Evolutionary conservation across 2,888 invertebrate species (phyloP), one percentile per base, ranked within the genome.

Genomic region (Plutella xylostella): DNA sequence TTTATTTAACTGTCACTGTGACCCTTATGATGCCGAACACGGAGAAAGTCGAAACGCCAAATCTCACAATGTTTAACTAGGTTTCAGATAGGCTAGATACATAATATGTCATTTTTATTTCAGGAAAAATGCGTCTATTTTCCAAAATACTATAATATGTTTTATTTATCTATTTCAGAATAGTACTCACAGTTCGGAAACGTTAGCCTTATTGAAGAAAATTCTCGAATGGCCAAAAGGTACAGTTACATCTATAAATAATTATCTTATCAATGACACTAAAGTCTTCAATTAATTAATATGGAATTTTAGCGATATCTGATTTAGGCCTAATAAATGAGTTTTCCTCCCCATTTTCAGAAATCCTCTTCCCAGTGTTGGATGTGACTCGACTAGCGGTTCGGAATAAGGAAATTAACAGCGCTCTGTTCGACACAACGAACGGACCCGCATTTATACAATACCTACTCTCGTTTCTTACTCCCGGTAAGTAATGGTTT

Each of bases 301-400:
- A 25, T 25, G 25, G 25, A n/a, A n/a, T n/a, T 25, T 25, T 25
- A 7, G 25, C 25, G 25, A 34, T 42, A 15, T 17, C 43, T 28
- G 19, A 19, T 18, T 28, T 11, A 33, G 19, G 17, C 3, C 15
- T 35, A 31, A 11, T 2, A 31, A 22, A 18, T 15, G 12, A n/a
- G n/a, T n/a, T n/a, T n/a, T n/a, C n/a, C n/a, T n/a, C n/a, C n/a
- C n/a, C n/a, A n/a, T n/a, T 84, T 77, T 45, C 72, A 86, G 92
- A 93, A 62, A 87, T 90, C 51, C 85, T 96, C 1, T 96, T 97
- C 65, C 98, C 98, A 0, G 92, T 92, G 4, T 73, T 98, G 54
- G 98, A 98, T 65, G 82, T 97, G 4, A 86, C 95, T 12, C 87
- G 98, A 52, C 76, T 97, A 61, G 92, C 93, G 0, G 87, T 97